These are phyloP conservation scores for Podocnemis expansa DNA, from an alignment of 2,113 vertebrate species.

Conservation along the genomic window DNA sequence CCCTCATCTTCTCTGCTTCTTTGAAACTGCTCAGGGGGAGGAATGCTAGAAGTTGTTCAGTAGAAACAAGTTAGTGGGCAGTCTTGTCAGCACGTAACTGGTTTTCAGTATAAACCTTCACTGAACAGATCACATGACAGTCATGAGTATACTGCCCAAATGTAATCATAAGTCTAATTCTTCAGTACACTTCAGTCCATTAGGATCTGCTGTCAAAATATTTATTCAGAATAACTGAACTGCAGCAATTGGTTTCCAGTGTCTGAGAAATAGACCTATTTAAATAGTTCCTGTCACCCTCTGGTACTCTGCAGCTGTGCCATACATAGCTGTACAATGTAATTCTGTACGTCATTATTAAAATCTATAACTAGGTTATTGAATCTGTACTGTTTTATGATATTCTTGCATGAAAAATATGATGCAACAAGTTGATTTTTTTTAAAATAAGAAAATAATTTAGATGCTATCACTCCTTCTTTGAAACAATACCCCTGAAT, in stretches of 20 bases:
- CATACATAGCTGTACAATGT: neutral
- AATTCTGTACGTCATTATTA: neutral
- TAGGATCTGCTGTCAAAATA: neutral
- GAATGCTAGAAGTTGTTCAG: neutral
- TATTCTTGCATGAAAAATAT: neutral
- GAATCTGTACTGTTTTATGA: neutral
- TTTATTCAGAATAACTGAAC: conserved; percentile 21
- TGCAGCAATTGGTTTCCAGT: conserved; percentile 9
- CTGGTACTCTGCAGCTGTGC: neutral
- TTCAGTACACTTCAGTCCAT: neutral
- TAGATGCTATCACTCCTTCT: neutral
- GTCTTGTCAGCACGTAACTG: neutral
- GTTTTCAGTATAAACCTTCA: neutral
- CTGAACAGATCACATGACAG: neutral
- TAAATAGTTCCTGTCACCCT: neutral
- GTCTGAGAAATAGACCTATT: neutral
- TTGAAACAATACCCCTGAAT: neutral
- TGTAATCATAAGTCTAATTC: neutral
- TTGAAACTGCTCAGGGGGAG: neutral
- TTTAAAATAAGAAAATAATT: neutral
- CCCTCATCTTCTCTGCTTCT: neutral
- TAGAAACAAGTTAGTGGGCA: neutral
- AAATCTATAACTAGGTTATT: neutral
- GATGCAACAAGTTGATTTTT: neutral
- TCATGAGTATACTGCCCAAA: neutral